These are phyloP conservation scores for Condylura cristata DNA, from an alignment of 2,113 vertebrate genomes.

Conservation along the genomic window DNA sequence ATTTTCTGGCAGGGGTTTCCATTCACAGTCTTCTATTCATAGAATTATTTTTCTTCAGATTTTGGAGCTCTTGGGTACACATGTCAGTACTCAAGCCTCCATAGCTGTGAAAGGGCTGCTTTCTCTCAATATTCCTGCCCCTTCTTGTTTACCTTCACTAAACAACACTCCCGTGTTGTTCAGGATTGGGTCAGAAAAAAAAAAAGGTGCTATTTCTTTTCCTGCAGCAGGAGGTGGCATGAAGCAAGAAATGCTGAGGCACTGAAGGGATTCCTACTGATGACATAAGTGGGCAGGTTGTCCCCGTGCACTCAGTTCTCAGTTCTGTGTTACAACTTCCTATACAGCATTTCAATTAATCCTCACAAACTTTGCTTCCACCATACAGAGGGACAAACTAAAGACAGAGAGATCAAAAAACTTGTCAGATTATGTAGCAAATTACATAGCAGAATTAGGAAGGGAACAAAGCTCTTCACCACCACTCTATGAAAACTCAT, in stretches of 20 bases:
- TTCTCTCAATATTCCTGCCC: not conserved
- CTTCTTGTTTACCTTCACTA: not conserved
- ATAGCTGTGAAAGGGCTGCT: rapidly evolving
- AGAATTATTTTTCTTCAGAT: not conserved
- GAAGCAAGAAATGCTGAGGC: too few species aligned
- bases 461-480: not conserved
- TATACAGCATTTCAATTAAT: not conserved
- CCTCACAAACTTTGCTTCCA: not conserved
- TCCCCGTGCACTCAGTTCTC: not conserved
- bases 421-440: not conserved
- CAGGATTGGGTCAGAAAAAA: not conserved
- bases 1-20: not conserved
- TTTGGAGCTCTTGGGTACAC: not conserved
- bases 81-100: not conserved
- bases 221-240: not conserved
- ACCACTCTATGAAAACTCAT: not conserved
- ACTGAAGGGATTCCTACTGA: not conserved
- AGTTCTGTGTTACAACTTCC: not conserved
- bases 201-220: not conserved
- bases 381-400: not conserved
- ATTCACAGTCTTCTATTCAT: not conserved
- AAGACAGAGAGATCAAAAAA: not conserved
- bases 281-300: not conserved
- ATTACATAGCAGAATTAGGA: not conserved
- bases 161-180: not conserved